Evolutionary conservation across 2,888 invertebrate genomes (phyloP).

Genomic region (Sthenelais limicola): DNA sequence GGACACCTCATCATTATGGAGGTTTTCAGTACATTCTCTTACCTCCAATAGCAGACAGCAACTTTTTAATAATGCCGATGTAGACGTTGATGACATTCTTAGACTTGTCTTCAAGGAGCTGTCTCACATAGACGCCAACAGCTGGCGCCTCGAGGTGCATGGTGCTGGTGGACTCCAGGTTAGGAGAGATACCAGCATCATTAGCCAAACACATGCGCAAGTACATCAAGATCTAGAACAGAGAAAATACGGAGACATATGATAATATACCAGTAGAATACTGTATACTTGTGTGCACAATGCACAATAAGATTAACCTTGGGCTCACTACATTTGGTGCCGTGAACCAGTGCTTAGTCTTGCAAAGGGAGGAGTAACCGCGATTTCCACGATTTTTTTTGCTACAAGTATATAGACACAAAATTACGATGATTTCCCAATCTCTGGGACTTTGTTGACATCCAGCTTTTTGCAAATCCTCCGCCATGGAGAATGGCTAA

Average conservation of each 20-base stretch:
- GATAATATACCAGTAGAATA: too few relatives aligned
- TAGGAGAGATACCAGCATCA: constrained; percentile 75
- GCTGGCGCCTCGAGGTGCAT: constrained; percentile 65
- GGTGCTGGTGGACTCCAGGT: constrained; percentile 59
- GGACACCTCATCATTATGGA: too few relatives aligned
- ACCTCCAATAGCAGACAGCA: constrained; percentile 77
- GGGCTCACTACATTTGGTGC: too few relatives aligned
- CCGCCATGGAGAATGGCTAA: too few relatives aligned
- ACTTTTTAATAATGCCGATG: constrained; percentile 62
- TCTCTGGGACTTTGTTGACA: too few relatives aligned
- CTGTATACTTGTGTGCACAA: too few relatives aligned
- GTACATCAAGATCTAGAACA: constrained; percentile 82
- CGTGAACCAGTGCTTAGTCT: too few relatives aligned
- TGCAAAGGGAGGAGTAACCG: too few relatives aligned
- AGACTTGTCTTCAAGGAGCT: constrained; percentile 79
- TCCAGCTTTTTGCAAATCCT: too few relatives aligned
- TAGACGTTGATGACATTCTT: constrained; percentile 64
- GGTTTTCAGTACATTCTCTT: constrained; percentile 70
- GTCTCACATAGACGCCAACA: constrained; percentile 69
- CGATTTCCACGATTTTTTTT: not conserved
- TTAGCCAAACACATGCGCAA: constrained; percentile 84
- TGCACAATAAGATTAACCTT: too few relatives aligned
- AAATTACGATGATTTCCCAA: not conserved
- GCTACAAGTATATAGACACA: not conserved
- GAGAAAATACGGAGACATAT: not conserved